Conservation (phyloP, 2,888 invertebrate genomes). For the Drosophila setosimentum region DNA sequence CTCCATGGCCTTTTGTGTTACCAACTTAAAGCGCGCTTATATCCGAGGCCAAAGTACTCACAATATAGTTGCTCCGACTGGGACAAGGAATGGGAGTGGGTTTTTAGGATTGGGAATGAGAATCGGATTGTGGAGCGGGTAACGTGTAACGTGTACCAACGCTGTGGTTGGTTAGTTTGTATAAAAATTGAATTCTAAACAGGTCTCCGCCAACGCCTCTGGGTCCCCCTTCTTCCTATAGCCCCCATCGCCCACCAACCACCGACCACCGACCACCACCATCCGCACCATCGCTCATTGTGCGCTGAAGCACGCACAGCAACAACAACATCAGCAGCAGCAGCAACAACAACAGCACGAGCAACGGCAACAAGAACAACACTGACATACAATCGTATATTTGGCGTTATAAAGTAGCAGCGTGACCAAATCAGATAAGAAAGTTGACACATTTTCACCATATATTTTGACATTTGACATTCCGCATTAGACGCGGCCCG, state of each 20-base stretch:
- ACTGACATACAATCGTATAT: conserved; percentile 67
- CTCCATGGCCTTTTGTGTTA: conserved; percentile 60
- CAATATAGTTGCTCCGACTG: conserved; percentile 46
- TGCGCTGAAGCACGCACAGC: conserved; percentile 79
- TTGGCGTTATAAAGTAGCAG: conserved; percentile 84
- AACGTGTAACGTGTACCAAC: conserved; percentile 48
- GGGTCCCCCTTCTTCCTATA: neutral
- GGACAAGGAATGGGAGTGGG: conserved; percentile 38
- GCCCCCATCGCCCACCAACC: neutral
- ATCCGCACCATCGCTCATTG: conserved; percentile 58
- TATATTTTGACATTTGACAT: conserved; percentile 85
- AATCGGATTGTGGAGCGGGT: conserved; percentile 32
- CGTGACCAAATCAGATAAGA: conserved; percentile 85
- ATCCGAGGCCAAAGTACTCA: conserved; percentile 65
- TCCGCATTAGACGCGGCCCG: conserved; percentile 83
- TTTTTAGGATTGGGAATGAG: conserved; percentile 24
- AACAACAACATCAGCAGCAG: conserved; percentile 37
- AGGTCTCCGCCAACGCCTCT: conserved; percentile 76
- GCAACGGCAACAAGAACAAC: conserved; percentile 34
- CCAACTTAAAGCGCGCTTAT: conserved; percentile 64
- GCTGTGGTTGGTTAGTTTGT: conserved; percentile 69
- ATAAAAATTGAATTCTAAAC: conserved; percentile 81
- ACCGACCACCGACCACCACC: conserved; percentile 12
- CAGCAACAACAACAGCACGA: conserved; percentile 20
- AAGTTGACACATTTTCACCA: conserved; percentile 85